Evolutionary conservation across 35 echinoderm and acorn worm species (phyloP).

Genomic region (Anneissia japonica): DNA sequence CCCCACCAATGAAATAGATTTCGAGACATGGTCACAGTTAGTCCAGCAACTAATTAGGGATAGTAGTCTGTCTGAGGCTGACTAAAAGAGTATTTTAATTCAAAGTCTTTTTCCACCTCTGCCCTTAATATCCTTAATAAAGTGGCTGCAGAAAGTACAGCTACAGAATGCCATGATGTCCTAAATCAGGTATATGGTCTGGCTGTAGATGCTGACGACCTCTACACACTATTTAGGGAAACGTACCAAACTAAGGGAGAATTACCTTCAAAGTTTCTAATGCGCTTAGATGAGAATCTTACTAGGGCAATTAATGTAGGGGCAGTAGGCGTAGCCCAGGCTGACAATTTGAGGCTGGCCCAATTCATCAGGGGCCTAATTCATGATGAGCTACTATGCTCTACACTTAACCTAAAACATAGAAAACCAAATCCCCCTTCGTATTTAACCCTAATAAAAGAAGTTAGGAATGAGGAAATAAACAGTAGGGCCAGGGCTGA

Average conservation of each 20-base stretch:
- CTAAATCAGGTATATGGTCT: background rate
- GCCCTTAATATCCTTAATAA: background rate
- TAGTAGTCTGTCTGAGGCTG: background rate
- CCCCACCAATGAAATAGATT: background rate
- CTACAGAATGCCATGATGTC: background rate
- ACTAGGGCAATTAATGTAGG: conserved; percentile 8
- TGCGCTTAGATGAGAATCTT: background rate
- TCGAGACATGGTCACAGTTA: background rate
- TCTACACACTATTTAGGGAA: conserved; percentile 13
- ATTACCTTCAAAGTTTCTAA: conserved; percentile 7
- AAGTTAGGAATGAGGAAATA: background rate
- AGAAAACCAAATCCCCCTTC: background rate
- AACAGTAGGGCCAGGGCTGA: background rate
- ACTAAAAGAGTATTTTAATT: background rate
- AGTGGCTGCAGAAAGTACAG: background rate
- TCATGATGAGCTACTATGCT: background rate
- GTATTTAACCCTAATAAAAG: background rate
- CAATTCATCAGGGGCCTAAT: background rate
- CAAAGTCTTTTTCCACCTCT: background rate
- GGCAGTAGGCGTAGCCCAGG: background rate
- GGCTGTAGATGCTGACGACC: background rate
- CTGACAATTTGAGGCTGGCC: background rate
- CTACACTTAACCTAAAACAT: background rate
- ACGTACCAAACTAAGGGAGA: conserved; percentile 13
- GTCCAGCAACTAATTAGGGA: background rate